Base-by-base conservation (phyloP, 1,140 invertebrate genomes). In the Spodoptera litura region DNA sequence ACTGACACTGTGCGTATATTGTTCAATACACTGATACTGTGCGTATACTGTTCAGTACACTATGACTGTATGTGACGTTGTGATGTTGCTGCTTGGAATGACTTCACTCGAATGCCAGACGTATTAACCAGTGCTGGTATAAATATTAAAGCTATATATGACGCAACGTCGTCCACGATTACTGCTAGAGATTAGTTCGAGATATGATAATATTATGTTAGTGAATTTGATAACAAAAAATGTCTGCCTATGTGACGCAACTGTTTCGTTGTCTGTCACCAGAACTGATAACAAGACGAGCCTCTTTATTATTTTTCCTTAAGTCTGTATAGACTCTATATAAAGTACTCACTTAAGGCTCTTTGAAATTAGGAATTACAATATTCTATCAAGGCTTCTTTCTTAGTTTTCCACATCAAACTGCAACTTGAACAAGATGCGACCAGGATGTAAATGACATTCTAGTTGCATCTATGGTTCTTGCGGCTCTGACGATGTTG, bases 61-160 rank as follows among this genome's bases (percentile, higher is more conserved):
- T 25, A 3, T 58, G 38, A 2, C 38, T 27, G 8, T 58, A 3
- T 13, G 10, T 58, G 10, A n/a, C 20, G 13, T 56, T 8, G 13
- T n/a, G 59, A 8, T 62, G 59, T 62, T 62, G 31, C n/a, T 15
- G 31, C 12, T 44, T 15, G n/a, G 59, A 62, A 62, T 38, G 35
- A 38, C 13, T 62, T 62, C 31, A 62, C 13, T 38, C n/a, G 59
- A 62, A 62, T 62, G 59, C 13, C 27, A n/a, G n/a, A 12, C 59
- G 2, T 12, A n/a, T 38, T 1, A 25, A 62, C 31, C 15, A 3
- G 13, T 6, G 9, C 35, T 5, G 6, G 27, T n/a, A 31, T 38
- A 15, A 38, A 62, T 62, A 62, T 62, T 62, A 13, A 9, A n/a
- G 20, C 20, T 0, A 62, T 5, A 38, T 1, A 3, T 62, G 59